Evolutionary conservation across 2,888 invertebrate genomes (phyloP).

Genomic region (Oegoconia quadripuncta): DNA sequence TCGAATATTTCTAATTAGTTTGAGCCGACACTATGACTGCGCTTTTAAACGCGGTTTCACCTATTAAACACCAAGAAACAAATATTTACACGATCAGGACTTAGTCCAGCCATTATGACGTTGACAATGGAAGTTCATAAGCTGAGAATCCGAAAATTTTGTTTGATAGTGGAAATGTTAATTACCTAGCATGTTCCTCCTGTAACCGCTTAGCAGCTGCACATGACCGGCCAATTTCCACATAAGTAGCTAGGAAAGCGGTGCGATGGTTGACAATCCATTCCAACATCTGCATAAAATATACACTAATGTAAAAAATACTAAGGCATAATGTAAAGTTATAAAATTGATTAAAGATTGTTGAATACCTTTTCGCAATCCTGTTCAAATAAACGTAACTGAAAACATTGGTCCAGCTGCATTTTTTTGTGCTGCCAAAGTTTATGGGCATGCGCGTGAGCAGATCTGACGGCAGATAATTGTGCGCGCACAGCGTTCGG

Average conservation of each 20-base stretch:
- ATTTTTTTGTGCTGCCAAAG: slow-evolving; percentile 97
- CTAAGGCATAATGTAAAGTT: not conserved
- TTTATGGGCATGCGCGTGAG: slow-evolving; percentile 94
- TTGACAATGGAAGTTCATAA: not conserved
- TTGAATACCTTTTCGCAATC: slow-evolving; percentile 94
- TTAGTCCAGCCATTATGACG: not conserved
- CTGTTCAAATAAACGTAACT: slow-evolving; percentile 96
- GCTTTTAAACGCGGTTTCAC: no score
- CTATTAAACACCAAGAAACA: no score
- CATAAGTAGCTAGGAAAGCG: slow-evolving; percentile 96
- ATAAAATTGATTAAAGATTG: not conserved
- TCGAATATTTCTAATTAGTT: no score
- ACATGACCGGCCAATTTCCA: slow-evolving; percentile 96
- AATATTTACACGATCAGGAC: not conserved
- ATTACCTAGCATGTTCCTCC: slow-evolving; percentile 91
- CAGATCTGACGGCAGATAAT: slow-evolving; percentile 91
- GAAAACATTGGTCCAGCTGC: slow-evolving; percentile 97
- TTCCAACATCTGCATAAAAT: slow-evolving; percentile 89
- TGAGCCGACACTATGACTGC: no score
- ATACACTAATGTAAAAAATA: slow-evolving; percentile 13
- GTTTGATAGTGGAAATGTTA: not conserved
- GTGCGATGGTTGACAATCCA: slow-evolving; percentile 98
- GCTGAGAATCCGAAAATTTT: not conserved
- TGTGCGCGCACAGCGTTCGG: slow-evolving; percentile 87
- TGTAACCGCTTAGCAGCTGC: slow-evolving; percentile 94